Conservation (phyloP, 2,797 vertebrate species). For the Oryzias dopingdopingensis region DNA sequence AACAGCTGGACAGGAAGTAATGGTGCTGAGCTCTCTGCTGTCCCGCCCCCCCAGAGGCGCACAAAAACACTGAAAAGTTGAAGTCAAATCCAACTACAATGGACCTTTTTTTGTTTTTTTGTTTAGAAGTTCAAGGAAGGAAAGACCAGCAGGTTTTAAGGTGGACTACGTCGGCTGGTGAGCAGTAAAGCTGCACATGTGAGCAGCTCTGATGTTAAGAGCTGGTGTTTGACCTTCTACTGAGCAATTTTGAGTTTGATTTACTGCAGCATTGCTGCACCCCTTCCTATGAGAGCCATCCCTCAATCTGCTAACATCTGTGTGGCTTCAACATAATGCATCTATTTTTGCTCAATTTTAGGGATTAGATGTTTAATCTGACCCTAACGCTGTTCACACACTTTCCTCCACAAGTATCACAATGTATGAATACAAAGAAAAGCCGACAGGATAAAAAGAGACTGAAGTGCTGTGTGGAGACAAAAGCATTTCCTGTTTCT, state of each 20-base stretch:
- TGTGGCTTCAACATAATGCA: conserved; percentile 42
- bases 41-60: conserved; percentile 16
- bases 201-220: conserved; percentile 37
- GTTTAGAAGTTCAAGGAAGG: conserved; percentile 25
- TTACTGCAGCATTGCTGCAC: conserved; percentile 34
- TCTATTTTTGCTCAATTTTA: conserved; percentile 31
- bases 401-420: not conserved
- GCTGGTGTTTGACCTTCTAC: conserved; percentile 32
- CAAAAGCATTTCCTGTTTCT: conserved; percentile 72
- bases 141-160: conserved; percentile 13
- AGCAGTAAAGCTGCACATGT: conserved; percentile 10
- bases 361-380: conserved; percentile 20
- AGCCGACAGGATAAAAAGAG: conserved; percentile 38
- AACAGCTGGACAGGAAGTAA: conserved; percentile 91
- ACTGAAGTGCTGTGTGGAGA: conserved; percentile 51
- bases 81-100: conserved; percentile 53
- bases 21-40: conserved; percentile 50
- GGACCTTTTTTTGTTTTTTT: no score
- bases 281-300: conserved; percentile 38
- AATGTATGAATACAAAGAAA: conserved; percentile 22
- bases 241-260: conserved; percentile 53
- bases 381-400: conserved; percentile 15
- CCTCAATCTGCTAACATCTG: conserved; percentile 30
- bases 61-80: conserved; percentile 73
- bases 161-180: conserved; percentile 31